Conservation (phyloP, 30 jellyfish, hydroid and myxozoan genomes). For the Cassiopea xamachana region DNA sequence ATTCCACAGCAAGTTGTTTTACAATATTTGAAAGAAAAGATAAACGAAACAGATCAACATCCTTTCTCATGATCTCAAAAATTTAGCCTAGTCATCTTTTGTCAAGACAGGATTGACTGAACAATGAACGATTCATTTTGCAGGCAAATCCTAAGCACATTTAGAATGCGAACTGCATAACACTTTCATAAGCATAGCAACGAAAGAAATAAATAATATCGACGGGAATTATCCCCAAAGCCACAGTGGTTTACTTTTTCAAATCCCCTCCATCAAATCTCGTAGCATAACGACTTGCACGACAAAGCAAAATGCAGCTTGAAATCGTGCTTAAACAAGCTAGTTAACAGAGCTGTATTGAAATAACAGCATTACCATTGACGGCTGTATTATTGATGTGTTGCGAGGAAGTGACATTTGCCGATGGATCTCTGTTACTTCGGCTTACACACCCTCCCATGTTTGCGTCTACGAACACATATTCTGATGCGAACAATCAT, state of each 20-base stretch:
- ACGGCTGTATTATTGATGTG: slow-evolving; percentile 59
- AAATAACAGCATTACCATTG: slow-evolving; percentile 30
- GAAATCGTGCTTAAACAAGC: not conserved
- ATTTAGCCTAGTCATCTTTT: too few species aligned
- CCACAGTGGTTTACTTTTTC: not conserved
- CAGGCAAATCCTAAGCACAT: not conserved
- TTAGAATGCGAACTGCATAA: not conserved
- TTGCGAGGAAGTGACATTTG: slow-evolving; percentile 68
- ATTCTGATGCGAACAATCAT: not conserved
- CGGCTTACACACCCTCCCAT: slow-evolving; percentile 97
- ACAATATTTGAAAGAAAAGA: too few species aligned
- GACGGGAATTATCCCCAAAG: not conserved
- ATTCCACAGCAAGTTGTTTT: too few species aligned
- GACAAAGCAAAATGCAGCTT: not conserved
- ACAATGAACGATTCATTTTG: not conserved
- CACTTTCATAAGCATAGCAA: not conserved
- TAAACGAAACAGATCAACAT: too few species aligned
- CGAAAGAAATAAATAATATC: not conserved
- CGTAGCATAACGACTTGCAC: too few species aligned
- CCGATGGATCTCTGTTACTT: slow-evolving; percentile 68
- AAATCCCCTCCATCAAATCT: not conserved
- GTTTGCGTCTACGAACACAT: not conserved
- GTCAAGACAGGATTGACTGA: too few species aligned
- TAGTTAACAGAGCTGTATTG: too few species aligned
- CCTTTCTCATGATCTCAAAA: too few species aligned